phyloP scores from a whole-genome alignment of 2,888 invertebrate genomes.

The Notodonta ziczac region DNA sequence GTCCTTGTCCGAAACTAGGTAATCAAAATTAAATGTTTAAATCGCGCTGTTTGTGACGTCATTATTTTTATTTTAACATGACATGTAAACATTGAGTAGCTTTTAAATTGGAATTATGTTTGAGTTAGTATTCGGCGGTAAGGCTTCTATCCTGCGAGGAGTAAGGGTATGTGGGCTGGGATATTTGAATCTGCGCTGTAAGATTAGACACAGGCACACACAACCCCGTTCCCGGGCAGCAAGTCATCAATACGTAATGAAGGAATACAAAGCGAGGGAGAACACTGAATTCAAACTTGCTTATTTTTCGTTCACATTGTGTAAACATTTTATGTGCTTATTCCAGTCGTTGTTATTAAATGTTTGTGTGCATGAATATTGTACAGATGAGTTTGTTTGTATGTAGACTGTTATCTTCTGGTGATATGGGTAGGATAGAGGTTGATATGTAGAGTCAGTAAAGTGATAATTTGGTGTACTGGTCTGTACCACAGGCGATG shows the following conservation, averaged over 20 bases:
- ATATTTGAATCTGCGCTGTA: slow-evolving; percentile 32
- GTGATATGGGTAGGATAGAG: neutral
- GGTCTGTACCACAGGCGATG: too few relatives aligned
- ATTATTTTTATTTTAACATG: too few relatives aligned
- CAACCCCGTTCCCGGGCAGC: slow-evolving; percentile 32
- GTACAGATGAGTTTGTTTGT: slow-evolving; percentile 1
- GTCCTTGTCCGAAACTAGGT: too few relatives aligned
- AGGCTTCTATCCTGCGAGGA: too few relatives aligned
- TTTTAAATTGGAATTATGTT: too few relatives aligned
- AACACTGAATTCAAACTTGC: slow-evolving; percentile 31
- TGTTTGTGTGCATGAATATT: slow-evolving; percentile 14
- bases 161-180: neutral
- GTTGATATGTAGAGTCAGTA: too few relatives aligned
- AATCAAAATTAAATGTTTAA: too few relatives aligned
- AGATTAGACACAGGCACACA: slow-evolving; percentile 37
- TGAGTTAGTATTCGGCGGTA: too few relatives aligned
- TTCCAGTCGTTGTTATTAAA: slow-evolving; percentile 24
- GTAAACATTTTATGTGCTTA: slow-evolving; percentile 26
- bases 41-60: too few relatives aligned
- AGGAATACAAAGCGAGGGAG: slow-evolving; percentile 35
- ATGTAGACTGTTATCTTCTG: neutral
- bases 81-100: too few relatives aligned
- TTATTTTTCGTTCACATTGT: slow-evolving; percentile 37
- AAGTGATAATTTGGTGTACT: too few relatives aligned
- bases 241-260: slow-evolving; percentile 43